These are phyloP conservation scores for Melikaiella ostensackeni DNA, from an alignment of 2,888 invertebrate species.

Conservation along the genomic window DNA sequence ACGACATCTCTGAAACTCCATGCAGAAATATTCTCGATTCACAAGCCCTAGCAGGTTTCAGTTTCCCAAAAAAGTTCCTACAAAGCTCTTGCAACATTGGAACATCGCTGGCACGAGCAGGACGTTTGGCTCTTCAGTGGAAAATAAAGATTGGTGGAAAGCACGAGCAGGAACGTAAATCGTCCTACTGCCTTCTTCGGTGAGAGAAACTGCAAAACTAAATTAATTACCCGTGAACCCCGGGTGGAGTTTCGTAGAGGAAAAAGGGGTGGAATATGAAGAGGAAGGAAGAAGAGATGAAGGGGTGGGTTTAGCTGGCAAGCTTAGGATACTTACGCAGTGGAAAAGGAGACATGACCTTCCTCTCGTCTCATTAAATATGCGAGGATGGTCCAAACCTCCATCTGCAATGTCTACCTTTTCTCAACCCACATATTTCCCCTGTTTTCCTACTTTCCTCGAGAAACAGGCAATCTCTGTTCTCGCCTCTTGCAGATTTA, in stretches of 20 bases:
- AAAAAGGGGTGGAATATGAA: slow-evolving; percentile 44
- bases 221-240: slow-evolving; percentile 71
- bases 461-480: neutral
- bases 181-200: slow-evolving; percentile 59
- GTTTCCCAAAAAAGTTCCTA: slow-evolving; percentile 5
- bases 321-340: slow-evolving; percentile 59
- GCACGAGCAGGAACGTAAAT: slow-evolving; percentile 60
- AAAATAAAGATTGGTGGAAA: slow-evolving; percentile 46
- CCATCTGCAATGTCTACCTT: slow-evolving; percentile 1
- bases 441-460: neutral
- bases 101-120: slow-evolving; percentile 48
- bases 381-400: slow-evolving; percentile 62
- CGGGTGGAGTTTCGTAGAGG: slow-evolving; percentile 54
- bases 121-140: slow-evolving; percentile 15
- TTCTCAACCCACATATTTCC: slow-evolving; percentile 28
- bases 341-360: slow-evolving; percentile 45
- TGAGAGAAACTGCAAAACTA: slow-evolving; percentile 69
- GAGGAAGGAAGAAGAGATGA: slow-evolving; percentile 47
- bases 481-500: neutral
- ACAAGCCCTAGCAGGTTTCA: neutral
- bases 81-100: slow-evolving; percentile 21
- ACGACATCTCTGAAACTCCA: neutral
- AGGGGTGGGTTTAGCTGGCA: slow-evolving; percentile 46
- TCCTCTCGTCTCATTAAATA: slow-evolving; percentile 63
- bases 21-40: neutral